Evolutionary conservation across 2,888 invertebrate genomes (phyloP).

Genomic region (Tillus elongatus): DNA sequence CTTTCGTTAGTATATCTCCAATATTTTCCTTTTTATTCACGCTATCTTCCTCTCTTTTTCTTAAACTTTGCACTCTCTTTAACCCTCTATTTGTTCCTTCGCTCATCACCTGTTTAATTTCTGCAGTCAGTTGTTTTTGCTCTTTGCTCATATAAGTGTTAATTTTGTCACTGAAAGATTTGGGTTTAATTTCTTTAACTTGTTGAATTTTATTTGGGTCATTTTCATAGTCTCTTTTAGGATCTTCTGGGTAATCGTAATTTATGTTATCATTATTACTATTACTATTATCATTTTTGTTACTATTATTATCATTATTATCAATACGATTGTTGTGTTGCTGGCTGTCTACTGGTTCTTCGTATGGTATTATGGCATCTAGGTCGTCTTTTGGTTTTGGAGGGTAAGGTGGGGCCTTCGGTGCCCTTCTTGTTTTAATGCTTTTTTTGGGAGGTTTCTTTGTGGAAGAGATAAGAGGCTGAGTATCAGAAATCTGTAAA

Average conservation of each 20-base stretch:
- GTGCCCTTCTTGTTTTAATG: constrained; percentile 48
- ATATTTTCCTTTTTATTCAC: constrained; percentile 47
- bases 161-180: constrained; percentile 44
- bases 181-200: constrained; percentile 51
- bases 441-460: constrained; percentile 50
- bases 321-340: constrained; percentile 4
- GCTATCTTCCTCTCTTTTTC: constrained; percentile 32
- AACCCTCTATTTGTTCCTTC: constrained; percentile 37
- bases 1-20: constrained; percentile 76
- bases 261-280: constrained; percentile 10
- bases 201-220: too few relatives aligned
- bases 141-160: constrained; percentile 43
- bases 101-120: constrained; percentile 41
- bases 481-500: constrained; percentile 36
- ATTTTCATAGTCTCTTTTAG: too few relatives aligned
- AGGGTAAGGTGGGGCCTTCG: constrained; percentile 42
- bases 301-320: background rate
- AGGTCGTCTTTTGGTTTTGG: constrained; percentile 32
- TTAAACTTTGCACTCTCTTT: constrained; percentile 42
- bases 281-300: too few relatives aligned
- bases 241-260: constrained; percentile 4
- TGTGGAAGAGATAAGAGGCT: constrained; percentile 42
- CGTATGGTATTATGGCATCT: constrained; percentile 40
- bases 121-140: constrained; percentile 43
- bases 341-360: constrained; percentile 29